Percentiles rank a stretch among this genome's conserved stretches.
Conservation (phyloP, 1,140 invertebrate genomes). For the Nasonia longicornis region DNA sequence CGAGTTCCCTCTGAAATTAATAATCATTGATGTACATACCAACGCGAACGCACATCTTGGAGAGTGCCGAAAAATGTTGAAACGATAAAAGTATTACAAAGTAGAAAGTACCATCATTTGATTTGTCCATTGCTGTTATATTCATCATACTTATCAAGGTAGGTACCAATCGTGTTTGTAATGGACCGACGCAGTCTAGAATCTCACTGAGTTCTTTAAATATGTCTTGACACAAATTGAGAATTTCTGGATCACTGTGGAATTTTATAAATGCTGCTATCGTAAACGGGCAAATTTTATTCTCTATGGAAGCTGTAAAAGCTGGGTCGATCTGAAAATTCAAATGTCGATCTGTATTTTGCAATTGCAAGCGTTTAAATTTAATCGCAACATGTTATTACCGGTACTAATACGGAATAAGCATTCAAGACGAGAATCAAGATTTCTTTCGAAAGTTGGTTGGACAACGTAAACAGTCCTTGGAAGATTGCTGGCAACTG, state of each 20-base stretch:
- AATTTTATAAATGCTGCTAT: slow-evolving; percentile 82
- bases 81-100: slow-evolving; percentile 31
- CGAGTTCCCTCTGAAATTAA: slow-evolving; percentile 55
- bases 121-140: slow-evolving; percentile 58
- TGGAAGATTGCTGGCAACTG: slow-evolving; percentile 64
- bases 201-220: slow-evolving; percentile 78
- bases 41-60: not conserved
- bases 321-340: slow-evolving; percentile 73
- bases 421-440: slow-evolving; percentile 78
- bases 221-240: slow-evolving; percentile 76
- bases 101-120: slow-evolving; percentile 59
- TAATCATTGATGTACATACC: not conserved
- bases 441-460: slow-evolving; percentile 67
- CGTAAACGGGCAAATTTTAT: slow-evolving; percentile 77
- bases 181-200: slow-evolving; percentile 71
- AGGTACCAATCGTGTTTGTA: slow-evolving; percentile 79
- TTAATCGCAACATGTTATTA: slow-evolving; percentile 60
- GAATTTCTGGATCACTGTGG: slow-evolving; percentile 75
- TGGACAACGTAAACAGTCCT: slow-evolving; percentile 61
- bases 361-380: not conserved
- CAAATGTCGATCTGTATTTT: not conserved
- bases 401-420: slow-evolving; percentile 75
- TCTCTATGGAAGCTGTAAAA: slow-evolving; percentile 77
- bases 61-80: not conserved
- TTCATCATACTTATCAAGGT: slow-evolving; percentile 79